Evolutionary conservation across 2,113 vertebrate species (phyloP), one percentile per base, ranked within the genome.

Genomic region (Proterorhinus semilunaris): DNA sequence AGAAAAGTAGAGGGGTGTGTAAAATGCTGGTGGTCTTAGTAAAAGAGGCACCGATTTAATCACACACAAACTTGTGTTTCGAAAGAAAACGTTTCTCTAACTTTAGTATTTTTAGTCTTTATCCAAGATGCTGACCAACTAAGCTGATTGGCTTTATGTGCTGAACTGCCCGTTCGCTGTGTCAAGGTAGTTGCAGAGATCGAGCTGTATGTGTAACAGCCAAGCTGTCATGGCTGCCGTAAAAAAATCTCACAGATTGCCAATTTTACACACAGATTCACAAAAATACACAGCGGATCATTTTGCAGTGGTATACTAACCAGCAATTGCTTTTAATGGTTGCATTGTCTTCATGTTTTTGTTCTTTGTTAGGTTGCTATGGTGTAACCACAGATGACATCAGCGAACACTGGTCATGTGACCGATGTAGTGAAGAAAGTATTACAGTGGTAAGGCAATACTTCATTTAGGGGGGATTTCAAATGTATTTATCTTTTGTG

Each of bases 401-500:
- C 74, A 79, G 64, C 16, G 87, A 92, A 45, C 91, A 90, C 71
- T 99, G 98, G 97, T 91, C 94, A 0, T 99, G 98, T 91, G 95
- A 93, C 83, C 95, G 96, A 47, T 99, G 96, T 73, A 90, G 82
- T 55, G 93, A 86, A 82, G 92, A 91, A 90, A 94, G 93, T 46
- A 93, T 95, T 86, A 91, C 93, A 82, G 95, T 96, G 12, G 98
- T 99, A 96, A 92, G 96, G 93, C 17, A 50, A 12, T 66, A 64
- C 65, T 36, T 66, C 44, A 59, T 11, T 47, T 36, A 8, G 11
- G 55, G 11, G 27, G 13, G 27, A 42, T 11, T 8, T 10, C 36
- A 58, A 42, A 42, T 13, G 11, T 27, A 58, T 13, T 58, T 36
- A 36, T 36, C 1, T 36, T 36, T 36, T 36, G 27, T 36, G 27